Conservation (phyloP, 2,888 invertebrate species). For the Esperia sulphurella region DNA sequence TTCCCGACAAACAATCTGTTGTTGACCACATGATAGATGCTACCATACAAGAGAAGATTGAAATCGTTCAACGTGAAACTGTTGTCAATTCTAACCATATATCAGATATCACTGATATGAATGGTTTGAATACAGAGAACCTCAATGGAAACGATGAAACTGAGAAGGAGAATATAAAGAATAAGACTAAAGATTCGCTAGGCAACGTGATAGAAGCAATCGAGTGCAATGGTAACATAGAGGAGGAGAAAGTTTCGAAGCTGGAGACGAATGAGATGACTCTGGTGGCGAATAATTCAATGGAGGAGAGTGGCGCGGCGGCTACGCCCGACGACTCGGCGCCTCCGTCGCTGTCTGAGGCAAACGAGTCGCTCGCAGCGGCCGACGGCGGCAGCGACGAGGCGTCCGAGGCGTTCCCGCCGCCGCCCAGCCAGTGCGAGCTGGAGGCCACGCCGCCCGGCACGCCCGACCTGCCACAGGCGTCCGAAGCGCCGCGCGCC, state of each 20-base stretch:
- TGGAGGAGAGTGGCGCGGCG: slow-evolving; percentile 2
- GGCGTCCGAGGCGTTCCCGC: slow-evolving; percentile 31
- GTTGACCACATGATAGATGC: neutral
- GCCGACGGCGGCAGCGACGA: slow-evolving; percentile 15
- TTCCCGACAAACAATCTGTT: slow-evolving; percentile 16
- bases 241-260: slow-evolving; percentile 1
- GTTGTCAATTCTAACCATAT: slow-evolving; percentile 24
- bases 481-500: slow-evolving; percentile 11
- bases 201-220: slow-evolving; percentile 25
- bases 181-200: slow-evolving; percentile 32
- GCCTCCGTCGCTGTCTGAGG: slow-evolving; percentile 25
- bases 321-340: slow-evolving; percentile 21
- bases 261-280: slow-evolving; percentile 2
- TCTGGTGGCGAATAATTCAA: neutral
- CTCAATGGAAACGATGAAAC: slow-evolving; percentile 26
- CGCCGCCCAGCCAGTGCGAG: slow-evolving; percentile 28
- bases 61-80: slow-evolving; percentile 15
- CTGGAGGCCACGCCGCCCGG: slow-evolving; percentile 15
- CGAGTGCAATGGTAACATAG: slow-evolving; percentile 45
- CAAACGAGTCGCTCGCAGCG: slow-evolving; percentile 18
- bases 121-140: slow-evolving; percentile 19
- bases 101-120: slow-evolving; percentile 18
- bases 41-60: slow-evolving; percentile 17
- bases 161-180: slow-evolving; percentile 35
- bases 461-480: slow-evolving; percentile 4